phyloP scores from a whole-genome alignment of 2,888 invertebrate species.

The Apodemia mormo region DNA sequence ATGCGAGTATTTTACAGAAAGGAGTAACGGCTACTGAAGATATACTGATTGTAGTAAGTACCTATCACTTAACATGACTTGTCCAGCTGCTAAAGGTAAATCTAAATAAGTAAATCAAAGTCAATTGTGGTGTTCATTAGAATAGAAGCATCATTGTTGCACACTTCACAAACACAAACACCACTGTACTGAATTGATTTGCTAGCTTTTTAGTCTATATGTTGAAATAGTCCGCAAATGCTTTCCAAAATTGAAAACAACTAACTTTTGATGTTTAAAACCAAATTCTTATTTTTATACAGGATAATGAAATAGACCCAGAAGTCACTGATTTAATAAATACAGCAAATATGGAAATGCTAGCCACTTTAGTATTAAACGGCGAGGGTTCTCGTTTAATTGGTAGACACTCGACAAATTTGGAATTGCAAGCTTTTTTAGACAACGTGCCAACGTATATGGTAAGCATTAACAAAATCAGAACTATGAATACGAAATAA shows the following conservation, averaged over 20 bases:
- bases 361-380: slow-evolving; percentile 93
- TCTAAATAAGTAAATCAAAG: slow-evolving; percentile 52
- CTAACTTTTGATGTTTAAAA: neutral
- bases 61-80: slow-evolving; percentile 57
- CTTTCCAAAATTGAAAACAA: slow-evolving; percentile 36
- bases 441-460: slow-evolving; percentile 93
- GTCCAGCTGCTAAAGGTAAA: slow-evolving; percentile 62
- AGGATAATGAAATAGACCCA: slow-evolving; percentile 82
- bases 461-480: slow-evolving; percentile 75
- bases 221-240: slow-evolving; percentile 57
- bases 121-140: slow-evolving; percentile 75
- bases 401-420: slow-evolving; percentile 86
- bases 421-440: slow-evolving; percentile 92
- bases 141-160: slow-evolving; percentile 71
- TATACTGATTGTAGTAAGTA: slow-evolving; percentile 73
- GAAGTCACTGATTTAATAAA: slow-evolving; percentile 86
- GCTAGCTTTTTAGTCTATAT: slow-evolving; percentile 73
- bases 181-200: slow-evolving; percentile 72
- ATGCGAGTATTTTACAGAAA: slow-evolving; percentile 71
- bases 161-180: slow-evolving; percentile 73
- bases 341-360: slow-evolving; percentile 92
- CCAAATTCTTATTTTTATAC: slow-evolving; percentile 31
- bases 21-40: slow-evolving; percentile 65
- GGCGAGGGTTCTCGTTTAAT: slow-evolving; percentile 92
- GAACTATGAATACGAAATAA: neutral